Evolutionary conservation across 2,888 invertebrate species (phyloP), one percentile per base, ranked within the genome.

Genomic region (Drosophila antonietae): DNA sequence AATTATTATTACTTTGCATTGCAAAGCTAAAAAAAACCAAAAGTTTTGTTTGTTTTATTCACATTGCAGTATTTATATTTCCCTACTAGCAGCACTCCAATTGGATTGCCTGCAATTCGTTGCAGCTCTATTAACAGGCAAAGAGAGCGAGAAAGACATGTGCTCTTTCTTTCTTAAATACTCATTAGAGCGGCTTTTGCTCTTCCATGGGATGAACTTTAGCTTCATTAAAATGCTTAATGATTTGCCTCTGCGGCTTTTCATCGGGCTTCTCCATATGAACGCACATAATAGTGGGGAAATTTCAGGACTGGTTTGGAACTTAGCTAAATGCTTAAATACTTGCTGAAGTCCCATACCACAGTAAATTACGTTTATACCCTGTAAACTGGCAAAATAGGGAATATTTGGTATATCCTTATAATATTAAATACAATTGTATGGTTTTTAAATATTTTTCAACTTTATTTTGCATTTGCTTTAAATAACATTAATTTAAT

Each of bases 1-100:
- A 75, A 65, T 55, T 68, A 68, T 55, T 68, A 68, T 72, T 41
- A 55, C 80, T 80, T 80, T 80, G 80, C 78, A 60, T 78, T 80
- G 80, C 80, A 80, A 69, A 80, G 80, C 58, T 64, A 60, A 76
- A 70, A 28, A 28, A 28, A 28, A 28, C 28, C 28, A 28, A 28
- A 28, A 6, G 28, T 28, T 28, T 28, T 28, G 7, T 28, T 28
- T 41, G n/a, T 41, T 6, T n/a, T n/a, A 41, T 41, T 41, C n/a
- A n/a, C 7, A 41, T 41, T n/a, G 8, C n/a, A 8, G n/a, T n/a
- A 8, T 15, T 39, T 39, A 39, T 7, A 39, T 15, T 41, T 41
- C n/a, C 41, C 41, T n/a, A 41, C n/a, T 41, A 41, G n/a, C n/a
- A 41, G 2, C 8, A n/a, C 3, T 41, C 8, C 2, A 8, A n/a